Conservation (phyloP, 2,797 vertebrate genomes). For the Mycteria americana region DNA sequence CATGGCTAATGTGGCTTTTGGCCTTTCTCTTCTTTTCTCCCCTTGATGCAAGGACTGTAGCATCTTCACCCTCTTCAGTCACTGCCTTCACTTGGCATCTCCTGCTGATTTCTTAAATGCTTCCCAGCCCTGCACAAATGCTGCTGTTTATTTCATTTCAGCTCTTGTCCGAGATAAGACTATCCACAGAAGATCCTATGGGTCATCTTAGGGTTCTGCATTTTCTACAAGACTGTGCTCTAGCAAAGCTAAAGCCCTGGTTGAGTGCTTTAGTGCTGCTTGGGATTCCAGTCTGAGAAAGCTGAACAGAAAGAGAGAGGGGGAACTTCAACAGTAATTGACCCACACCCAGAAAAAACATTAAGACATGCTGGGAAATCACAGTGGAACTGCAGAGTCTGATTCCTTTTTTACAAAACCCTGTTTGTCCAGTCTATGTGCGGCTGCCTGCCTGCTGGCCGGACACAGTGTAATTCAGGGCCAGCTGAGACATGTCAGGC, state of each 20-base stretch:
- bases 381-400: background rate
- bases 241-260: background rate
- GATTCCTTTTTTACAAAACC: slow-evolving; percentile 16
- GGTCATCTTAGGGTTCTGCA: background rate
- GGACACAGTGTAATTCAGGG: background rate
- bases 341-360: slow-evolving; percentile 48
- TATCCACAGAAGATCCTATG: background rate
- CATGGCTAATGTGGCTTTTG: background rate
- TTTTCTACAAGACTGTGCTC: background rate
- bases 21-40: background rate
- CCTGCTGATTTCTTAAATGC: background rate
- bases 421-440: slow-evolving; percentile 36
- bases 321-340: slow-evolving; percentile 10
- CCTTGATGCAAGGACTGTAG: background rate
- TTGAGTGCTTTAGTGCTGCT: background rate
- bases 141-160: background rate
- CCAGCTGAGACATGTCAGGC: slow-evolving; percentile 64
- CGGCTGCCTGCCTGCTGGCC: slow-evolving; percentile 41
- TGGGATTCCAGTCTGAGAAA: background rate
- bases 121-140: background rate
- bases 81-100: background rate
- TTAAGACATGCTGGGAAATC: slow-evolving; percentile 29
- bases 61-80: background rate
- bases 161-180: background rate
- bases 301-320: background rate